Evolutionary conservation across 2,797 vertebrate genomes (phyloP), one percentile per base, ranked within the genome.

Genomic region (Periparus ater): DNA sequence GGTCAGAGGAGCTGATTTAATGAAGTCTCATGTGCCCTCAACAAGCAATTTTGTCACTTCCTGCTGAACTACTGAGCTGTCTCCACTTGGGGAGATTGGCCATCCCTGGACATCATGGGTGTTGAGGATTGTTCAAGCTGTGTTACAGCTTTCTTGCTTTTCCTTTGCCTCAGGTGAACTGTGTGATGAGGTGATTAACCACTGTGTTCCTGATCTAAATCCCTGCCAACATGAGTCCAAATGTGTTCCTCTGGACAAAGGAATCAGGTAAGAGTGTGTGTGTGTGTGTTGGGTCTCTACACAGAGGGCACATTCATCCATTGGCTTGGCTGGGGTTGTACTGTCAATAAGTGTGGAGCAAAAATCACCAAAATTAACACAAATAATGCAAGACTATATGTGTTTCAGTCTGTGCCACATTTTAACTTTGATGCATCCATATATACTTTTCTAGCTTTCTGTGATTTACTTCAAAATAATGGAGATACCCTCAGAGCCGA

Each of bases 201-300:
- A 98, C 58, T 99, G 99, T 80, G 98, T 98, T 94, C 98, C 98
- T 6, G 98, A 98, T n/a, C 97, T 98, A 40, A 99, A 99, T 96
- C 98, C 98, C 11, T 99, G 99, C 96, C 99, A 98, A 44, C 99
- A 99, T 3, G 98, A 99, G 95, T 99, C 99, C 91, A 99, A 99
- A 96, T 99, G 99, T 83, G 94, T 99, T 94, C 96, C 98, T 21
- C 95, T 98, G 53, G 98, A 98, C 89, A 99, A 98, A 92, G 97
- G 98, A 89, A 98, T 98, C 97, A 98, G 98, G 99, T 99, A 97
- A 98, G 98, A 50, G 17, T 32, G 34, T n/a, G 7, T 38, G 17
- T 48, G 34, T 70, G 21, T 29, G 40, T n/a, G 7, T 47, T 54
- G 60, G n/a, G n/a, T 82, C 61, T 85, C 58, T 27, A 3, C 27